Evolutionary conservation across 2,888 invertebrate genomes (phyloP).

Genomic region (Anticlea derivata): DNA sequence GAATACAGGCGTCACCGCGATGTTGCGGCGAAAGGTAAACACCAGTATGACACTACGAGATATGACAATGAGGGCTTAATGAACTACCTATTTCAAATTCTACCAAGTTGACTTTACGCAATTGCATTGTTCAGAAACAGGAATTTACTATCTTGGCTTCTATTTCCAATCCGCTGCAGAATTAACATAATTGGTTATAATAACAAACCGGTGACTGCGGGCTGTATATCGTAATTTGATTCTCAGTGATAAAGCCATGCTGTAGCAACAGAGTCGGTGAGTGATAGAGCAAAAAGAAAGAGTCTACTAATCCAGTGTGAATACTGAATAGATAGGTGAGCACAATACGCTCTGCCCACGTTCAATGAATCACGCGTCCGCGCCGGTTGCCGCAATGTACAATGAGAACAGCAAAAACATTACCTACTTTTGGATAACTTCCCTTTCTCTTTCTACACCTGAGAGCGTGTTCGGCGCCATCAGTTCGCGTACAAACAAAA

Average conservation of each 20-base stretch:
- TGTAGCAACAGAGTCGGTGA: constrained; percentile 26
- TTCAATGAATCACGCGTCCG: constrained; percentile 75
- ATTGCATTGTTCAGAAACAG: constrained; percentile 51
- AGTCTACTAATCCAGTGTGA: constrained; percentile 66
- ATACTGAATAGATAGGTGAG: constrained; percentile 62
- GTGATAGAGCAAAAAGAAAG: constrained; percentile 64
- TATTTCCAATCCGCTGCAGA: constrained; percentile 36
- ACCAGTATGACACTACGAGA: constrained; percentile 55
- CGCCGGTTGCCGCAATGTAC: constrained; percentile 62
- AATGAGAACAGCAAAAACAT: constrained; percentile 78
- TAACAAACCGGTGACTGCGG: constrained; percentile 25
- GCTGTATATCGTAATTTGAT: constrained; percentile 23
- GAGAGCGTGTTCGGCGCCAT: constrained; percentile 66
- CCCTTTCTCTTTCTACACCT: constrained; percentile 83
- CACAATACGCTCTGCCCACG: constrained; percentile 80
- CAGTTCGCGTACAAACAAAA: constrained; percentile 57
- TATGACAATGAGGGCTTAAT: constrained; percentile 71
- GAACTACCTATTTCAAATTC: constrained; percentile 61
- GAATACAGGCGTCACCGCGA: constrained; percentile 38
- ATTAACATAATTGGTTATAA: constrained; percentile 35
- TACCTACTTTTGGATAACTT: constrained; percentile 83
- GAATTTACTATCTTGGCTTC: constrained; percentile 45
- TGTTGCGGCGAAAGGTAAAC: constrained; percentile 61
- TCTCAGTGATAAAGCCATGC: constrained; percentile 5
- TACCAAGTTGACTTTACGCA: constrained; percentile 52